Base-by-base conservation (phyloP, 2,113 vertebrate species). In the Epinephelus cyanopodus region DNA sequence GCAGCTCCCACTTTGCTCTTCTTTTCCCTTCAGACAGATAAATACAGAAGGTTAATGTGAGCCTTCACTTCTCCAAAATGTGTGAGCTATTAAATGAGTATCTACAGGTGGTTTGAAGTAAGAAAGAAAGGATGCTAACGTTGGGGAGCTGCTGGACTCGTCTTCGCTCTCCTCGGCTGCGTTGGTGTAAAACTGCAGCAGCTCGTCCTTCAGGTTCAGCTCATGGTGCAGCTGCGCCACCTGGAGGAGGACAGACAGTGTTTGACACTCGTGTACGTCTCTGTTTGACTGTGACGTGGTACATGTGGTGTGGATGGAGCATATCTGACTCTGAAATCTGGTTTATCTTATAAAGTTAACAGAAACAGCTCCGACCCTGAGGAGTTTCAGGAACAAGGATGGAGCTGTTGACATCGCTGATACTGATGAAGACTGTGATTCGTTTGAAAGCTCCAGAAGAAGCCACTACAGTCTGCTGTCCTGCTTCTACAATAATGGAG, bases 161-260 rank as follows among this genome's bases (percentile, higher is more conserved):
- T 97, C 97, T 83, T 99, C 98, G 0, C 96, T 97, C 85, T 99
- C 98, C 72, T 99, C 98, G 0, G 94, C 96, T 12, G 97, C 95
- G 0, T 95, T 97, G 88, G 98, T 99, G 76, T 99, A 99, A 93
- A 99, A 99, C 91, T 99, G 98, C 60, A 99, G 97, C 72, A 99
- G 95, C 76, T 99, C 98, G 79, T 99, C 98, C 92, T 99, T 99
- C 96, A 99, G 97, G 83, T 97, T 98, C 52, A 99, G 94, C 79
- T 99, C 98, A 63, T 99, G 98, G 58, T 98, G 96, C 82, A 99
- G 87, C 92, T 99, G 98, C 53, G 97, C 97, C 72, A 99, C 98
- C 98, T 99, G 91, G 23, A 17, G 37, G 21, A 83, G 23, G 25
- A 69, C 8, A n/a, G 1, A 29, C 2, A 10, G 54, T 0, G 15